Base-by-base conservation (phyloP, 2,797 vertebrate genomes). In the Peromyscus eremicus region DNA sequence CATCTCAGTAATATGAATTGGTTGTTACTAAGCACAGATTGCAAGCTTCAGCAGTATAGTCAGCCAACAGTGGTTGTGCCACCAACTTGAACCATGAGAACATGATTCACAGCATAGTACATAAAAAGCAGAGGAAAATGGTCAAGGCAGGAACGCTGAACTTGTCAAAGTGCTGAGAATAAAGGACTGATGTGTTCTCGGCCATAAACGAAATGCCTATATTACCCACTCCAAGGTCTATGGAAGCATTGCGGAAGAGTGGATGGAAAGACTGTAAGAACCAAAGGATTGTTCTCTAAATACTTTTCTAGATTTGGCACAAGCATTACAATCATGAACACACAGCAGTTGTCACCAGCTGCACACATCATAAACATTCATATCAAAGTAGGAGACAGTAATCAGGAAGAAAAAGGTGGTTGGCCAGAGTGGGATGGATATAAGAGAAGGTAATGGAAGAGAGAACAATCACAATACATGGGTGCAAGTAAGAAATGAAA, bases 1-100 rank as follows among this genome's bases (percentile, higher is more conserved):
- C 43, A 17, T 62, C 75, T 64, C 57, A 64, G 29, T 76, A 43
- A 71, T 21, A 27, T 6, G 40, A 94, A 23, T 82, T 80, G 2
- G 75, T 40, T 68, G 64, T 76, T 75, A 83, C 62, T 90, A 94
- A 84, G 90, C 34, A 94, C 14, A 85, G 60, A 57, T 21, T 82
- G 32, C 32, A 66, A 64, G 2, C 32, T 88, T 89, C 32, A 40
- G 27, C 68, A 55, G 19, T 71, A 79, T 66, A 92, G 71, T 86
- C 19, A 76, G 34, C 2, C 64, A 87, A 34, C 9, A 37, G 76
- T 37, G 12, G 49, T 62, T 94, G n/a, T 57, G 23, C 25, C 43
- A 86, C 7, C 86, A 89, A 91, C 55, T 62, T 21, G 25, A 89
- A 57, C n/a, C n/a, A 81, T 7, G 49, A 94, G 79, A 34, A 16